Percentiles rank a stretch among this genome's conserved stretches.
phyloP scores from a whole-genome alignment of 2,113 vertebrate genomes.

The Dascyllus trimaculatus region DNA sequence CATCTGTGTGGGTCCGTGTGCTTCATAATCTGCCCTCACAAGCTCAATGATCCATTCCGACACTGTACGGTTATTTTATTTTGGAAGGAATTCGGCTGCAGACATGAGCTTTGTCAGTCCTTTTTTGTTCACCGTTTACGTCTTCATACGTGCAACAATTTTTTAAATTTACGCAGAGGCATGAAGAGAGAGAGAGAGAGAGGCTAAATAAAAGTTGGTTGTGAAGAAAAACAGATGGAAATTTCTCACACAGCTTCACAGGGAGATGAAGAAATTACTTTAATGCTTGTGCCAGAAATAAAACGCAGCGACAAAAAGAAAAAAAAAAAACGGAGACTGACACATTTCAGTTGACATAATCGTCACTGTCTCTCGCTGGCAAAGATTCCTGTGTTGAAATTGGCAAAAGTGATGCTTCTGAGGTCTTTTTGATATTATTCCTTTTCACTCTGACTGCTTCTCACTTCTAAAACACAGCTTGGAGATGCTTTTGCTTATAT shows the following conservation, averaged over 20 bases:
- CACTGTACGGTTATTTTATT: neutral
- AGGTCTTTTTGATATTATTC: slow-evolving; percentile 34
- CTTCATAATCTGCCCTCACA: slow-evolving; percentile 22
- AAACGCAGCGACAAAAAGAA: neutral
- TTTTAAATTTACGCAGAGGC: neutral
- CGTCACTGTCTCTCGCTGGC: slow-evolving; percentile 33
- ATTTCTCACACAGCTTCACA: slow-evolving; percentile 13
- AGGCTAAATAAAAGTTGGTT: slow-evolving; percentile 3
- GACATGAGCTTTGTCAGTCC: neutral
- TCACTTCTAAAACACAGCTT: slow-evolving; percentile 23
- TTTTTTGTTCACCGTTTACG: too few relatives aligned
- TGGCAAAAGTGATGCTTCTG: slow-evolving; percentile 33
- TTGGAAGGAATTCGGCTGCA: neutral
- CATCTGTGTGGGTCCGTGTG: slow-evolving; percentile 18
- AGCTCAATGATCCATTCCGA: slow-evolving; percentile 18
- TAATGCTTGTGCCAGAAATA: slow-evolving; percentile 26
- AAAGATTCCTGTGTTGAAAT: slow-evolving; percentile 19
- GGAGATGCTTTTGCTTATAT: neutral
- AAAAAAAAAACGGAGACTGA: slow-evolving; percentile 20
- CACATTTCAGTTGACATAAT: slow-evolving; percentile 40
- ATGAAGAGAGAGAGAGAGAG: neutral
- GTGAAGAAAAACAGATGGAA: slow-evolving; percentile 2
- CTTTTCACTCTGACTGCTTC: slow-evolving; percentile 15
- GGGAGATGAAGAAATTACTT: slow-evolving; percentile 28
- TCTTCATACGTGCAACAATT: too few relatives aligned